These are phyloP conservation scores for Tragelaphus strepsiceros DNA, from an alignment of 2,113 vertebrate genomes.

Conservation along the genomic window DNA sequence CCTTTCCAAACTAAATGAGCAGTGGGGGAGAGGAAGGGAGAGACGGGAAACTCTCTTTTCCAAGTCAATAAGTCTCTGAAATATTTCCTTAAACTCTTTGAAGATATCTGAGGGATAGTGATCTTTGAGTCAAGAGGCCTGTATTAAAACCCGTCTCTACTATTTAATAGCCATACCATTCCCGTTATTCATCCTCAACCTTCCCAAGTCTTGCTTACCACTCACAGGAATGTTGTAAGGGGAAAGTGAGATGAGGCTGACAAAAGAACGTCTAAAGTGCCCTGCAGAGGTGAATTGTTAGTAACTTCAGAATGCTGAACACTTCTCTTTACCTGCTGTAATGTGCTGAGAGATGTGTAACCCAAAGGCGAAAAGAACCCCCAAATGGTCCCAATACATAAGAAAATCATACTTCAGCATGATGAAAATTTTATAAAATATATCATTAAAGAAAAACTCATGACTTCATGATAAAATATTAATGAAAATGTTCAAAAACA, in stretches of 20 bases:
- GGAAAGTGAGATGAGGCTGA: background rate
- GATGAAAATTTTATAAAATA: conserved; percentile 20
- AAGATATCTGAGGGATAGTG: background rate
- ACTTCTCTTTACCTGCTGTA: background rate
- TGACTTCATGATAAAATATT: conserved; percentile 49
- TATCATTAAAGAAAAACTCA: conserved; percentile 41
- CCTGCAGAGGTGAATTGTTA: background rate
- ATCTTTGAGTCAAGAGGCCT: background rate
- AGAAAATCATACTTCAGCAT: conserved; percentile 28
- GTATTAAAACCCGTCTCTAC: background rate
- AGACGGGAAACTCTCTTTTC: background rate
- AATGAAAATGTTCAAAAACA: conserved; percentile 47
- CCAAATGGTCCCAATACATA: background rate
- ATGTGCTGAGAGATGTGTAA: background rate
- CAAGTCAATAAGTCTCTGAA: background rate
- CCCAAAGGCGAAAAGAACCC: background rate
- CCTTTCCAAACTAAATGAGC: background rate
- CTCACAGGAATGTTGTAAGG: background rate
- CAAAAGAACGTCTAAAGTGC: background rate
- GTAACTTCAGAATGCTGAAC: background rate
- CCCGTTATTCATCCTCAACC: background rate
- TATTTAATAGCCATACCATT: background rate
- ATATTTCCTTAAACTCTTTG: background rate
- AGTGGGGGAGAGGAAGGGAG: background rate
- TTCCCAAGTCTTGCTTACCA: background rate